Evolutionary conservation across 1,140 invertebrate species (phyloP), one percentile per base, ranked within the genome.

Genomic region (Drosophila gunungcola): DNA sequence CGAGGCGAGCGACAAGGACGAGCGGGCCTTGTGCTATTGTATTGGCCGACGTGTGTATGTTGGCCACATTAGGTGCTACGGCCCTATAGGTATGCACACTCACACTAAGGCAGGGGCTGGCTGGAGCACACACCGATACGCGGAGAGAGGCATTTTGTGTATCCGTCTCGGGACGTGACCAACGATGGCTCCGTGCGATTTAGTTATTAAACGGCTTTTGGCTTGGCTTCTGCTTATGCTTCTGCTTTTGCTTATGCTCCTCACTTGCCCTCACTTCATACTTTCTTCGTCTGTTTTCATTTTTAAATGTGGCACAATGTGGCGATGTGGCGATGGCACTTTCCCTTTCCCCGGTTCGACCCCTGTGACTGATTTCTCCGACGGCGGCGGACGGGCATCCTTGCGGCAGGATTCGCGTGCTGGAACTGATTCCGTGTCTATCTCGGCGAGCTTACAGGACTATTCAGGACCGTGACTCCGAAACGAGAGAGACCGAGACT

Each of bases 151-250:
- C 73, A 56, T 85, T 86, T 86, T 85, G 69, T 85, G 82, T 85
- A 81, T 86, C 74, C 81, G 82, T 81, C 82, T 85, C 73, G 57
- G 46, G 58, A 80, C 60, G 69, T 73, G 62, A 73, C 72, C 82
- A 64, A 61, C 65, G 73, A 42, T 45, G 58, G 55, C 53, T 88
- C 75, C 60, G 60, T 77, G 67, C 70, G 76, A 86, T 86, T 80
- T 86, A 89, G 83, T 88, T 88, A 88, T 88, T 88, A 88, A 89
- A 89, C 78, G 74, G 73, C 68, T 75, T 64, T 67, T 86, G 75
- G 68, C 68, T 45, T 60, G 56, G 68, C 68, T 45, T 60, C 53
- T 49, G 16, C 16, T 21, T 21, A 21, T 21, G 16, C 16, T 21
- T 21, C 16, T 21, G 16, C 16, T 21, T 21, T 1, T 21, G 16